Evolutionary conservation across 2,113 vertebrate species (phyloP), one percentile per base, ranked within the genome.

Genomic region (Nibea coibor): DNA sequence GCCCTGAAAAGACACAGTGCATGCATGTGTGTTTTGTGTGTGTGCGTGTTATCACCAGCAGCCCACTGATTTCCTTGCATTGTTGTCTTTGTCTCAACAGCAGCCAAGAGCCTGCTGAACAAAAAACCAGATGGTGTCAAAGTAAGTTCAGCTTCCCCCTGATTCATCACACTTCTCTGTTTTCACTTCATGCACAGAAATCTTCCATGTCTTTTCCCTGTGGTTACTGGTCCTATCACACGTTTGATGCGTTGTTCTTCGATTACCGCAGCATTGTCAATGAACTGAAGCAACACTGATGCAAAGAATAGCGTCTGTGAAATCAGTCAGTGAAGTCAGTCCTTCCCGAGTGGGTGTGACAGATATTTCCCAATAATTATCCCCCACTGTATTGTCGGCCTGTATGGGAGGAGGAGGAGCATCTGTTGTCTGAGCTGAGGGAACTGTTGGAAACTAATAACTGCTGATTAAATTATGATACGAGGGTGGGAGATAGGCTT

Each of bases 101-200:
- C 95, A 97, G 97, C 96, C 92, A 98, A 97, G 94, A 99, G 97
- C 92, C 95, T 98, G 87, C 93, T 98, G 94, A 97, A 94, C 89
- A 95, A 99, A 93, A 99, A 99, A 75, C 92, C 97, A 0, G 98
- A 99, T 84, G 97, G 98, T 78, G 97, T 99, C 81, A 99, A 99
- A 97, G 98, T 99, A 96, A 91, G 97, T 94, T 72, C 51, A 31
- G 10, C 42, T 45, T 58, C 45, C 4, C 5, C 43, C 24, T 45
- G 50, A 1, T 3, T 57, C n/a, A 53, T 67, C 22, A 31, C 69
- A 45, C 56, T 48, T 24, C 8, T 54, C 24, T 45, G 26, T 24
- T 31, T 54, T 45, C 3, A 4, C 57, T 4, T 57, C 56, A 24
- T 65, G 4, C 16, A 43, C 57, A 48, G 1, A 42, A 35, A n/a